Evolutionary conservation across 2,888 invertebrate species (phyloP).

Genomic region (Drosophila pegasa): DNA sequence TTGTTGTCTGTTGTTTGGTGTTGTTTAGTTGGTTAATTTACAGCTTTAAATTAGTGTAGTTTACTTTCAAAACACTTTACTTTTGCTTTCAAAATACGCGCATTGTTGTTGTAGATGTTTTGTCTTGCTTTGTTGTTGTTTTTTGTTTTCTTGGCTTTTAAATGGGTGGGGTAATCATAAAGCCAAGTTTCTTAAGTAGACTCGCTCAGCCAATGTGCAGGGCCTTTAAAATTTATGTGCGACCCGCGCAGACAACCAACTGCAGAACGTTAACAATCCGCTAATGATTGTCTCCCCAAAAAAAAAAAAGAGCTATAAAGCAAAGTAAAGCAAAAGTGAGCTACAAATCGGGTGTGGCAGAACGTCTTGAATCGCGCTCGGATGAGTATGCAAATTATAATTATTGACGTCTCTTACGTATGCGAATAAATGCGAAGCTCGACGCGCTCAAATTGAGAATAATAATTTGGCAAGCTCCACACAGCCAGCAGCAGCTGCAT

Average conservation of each 20-base stretch:
- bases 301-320: conserved; percentile 12
- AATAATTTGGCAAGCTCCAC: not conserved
- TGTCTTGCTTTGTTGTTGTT: not conserved
- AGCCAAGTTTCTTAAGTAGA: conserved; percentile 51
- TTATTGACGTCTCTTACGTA: conserved; percentile 26
- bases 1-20: conserved; percentile 28
- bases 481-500: conserved; percentile 18
- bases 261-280: conserved; percentile 39
- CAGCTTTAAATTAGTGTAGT: conserved; percentile 80
- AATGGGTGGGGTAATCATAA: conserved; percentile 75
- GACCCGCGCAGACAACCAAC: conserved; percentile 23
- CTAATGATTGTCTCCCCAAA: conserved; percentile 36
- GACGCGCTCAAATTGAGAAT: conserved; percentile 8
- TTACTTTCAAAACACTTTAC: conserved; percentile 79
- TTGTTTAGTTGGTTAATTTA: conserved; percentile 77
- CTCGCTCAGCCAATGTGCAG: conserved; percentile 31
- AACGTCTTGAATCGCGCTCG: conserved; percentile 28
- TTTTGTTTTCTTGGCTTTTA: conserved; percentile 16
- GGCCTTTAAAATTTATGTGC: conserved; percentile 24
- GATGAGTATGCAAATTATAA: conserved; percentile 58
- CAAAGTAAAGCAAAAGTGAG: not conserved
- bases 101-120: conserved; percentile 35
- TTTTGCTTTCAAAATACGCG: conserved; percentile 77
- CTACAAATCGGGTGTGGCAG: conserved; percentile 38
- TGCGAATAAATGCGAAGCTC: conserved; percentile 27